Conservation (phyloP, 1,140 invertebrate species). For the Cotesia typhae region DNA sequence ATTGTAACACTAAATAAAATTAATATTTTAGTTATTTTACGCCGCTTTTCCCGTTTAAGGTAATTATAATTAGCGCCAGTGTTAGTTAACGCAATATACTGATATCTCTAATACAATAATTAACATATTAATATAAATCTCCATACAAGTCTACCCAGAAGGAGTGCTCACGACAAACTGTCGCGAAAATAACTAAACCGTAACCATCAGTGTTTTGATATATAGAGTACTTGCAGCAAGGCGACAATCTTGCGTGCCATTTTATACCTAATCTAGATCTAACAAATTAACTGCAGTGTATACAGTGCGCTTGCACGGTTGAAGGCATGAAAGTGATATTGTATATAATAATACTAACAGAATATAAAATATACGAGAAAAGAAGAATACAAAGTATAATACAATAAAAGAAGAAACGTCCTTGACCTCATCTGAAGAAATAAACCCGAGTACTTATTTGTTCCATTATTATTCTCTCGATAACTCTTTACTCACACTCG, state of each 20-base stretch:
- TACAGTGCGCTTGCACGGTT: too few relatives aligned
- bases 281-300: slow-evolving; percentile 15
- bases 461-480: slow-evolving; percentile 2
- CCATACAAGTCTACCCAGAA: neutral
- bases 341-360: neutral
- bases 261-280: slow-evolving; percentile 10
- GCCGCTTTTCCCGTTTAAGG: too few relatives aligned
- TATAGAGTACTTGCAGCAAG: neutral
- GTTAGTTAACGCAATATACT: too few relatives aligned
- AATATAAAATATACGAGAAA: too few relatives aligned
- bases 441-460: too few relatives aligned
- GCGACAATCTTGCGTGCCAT: slow-evolving; percentile 18
- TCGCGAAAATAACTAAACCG: neutral
- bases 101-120: too few relatives aligned
- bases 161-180: slow-evolving; percentile 20
- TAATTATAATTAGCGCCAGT: too few relatives aligned
- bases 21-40: too few relatives aligned
- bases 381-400: too few relatives aligned
- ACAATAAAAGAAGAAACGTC: slow-evolving; percentile 22
- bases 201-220: neutral
- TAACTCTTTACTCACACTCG: neutral
- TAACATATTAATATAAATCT: neutral
- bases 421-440: slow-evolving; percentile 22
- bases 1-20: too few relatives aligned
- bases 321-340: slow-evolving; percentile 28